Evolutionary conservation across 2,113 vertebrate species (phyloP).

Genomic region (Cercocebus atys): DNA sequence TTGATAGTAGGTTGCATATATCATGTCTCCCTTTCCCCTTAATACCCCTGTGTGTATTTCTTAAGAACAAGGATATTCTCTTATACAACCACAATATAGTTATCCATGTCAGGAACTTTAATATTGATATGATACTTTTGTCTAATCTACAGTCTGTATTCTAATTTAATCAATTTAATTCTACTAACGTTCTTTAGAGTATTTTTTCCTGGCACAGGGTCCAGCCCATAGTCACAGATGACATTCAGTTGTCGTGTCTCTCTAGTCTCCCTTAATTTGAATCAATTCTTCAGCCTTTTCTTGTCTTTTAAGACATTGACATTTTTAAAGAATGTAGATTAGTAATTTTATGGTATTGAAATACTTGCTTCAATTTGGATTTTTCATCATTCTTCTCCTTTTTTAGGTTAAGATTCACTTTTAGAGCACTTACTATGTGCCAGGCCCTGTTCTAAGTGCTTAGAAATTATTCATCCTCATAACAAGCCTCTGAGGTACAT

Average conservation of each 20-base stretch:
- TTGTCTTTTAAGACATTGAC: not conserved
- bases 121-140: not conserved
- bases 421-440: not conserved
- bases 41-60: not conserved
- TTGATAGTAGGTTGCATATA: not conserved
- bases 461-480: not conserved
- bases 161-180: not conserved
- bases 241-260: not conserved
- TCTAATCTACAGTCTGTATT: not conserved
- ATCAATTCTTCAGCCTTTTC: not conserved
- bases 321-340: not conserved
- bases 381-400: not conserved
- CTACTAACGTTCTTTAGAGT: not conserved
- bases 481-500: not conserved
- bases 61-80: not conserved
- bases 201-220: not conserved
- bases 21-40: not conserved
- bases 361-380: not conserved
- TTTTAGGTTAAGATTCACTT: not conserved
- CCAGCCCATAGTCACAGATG: not conserved
- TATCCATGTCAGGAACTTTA: not conserved
- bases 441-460: not conserved
- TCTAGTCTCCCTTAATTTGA: not conserved
- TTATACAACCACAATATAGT: not conserved
- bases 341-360: not conserved